A percentile compares a stretch with the other conserved stretches of the same genome.
Evolutionary conservation across 2,888 invertebrate species (phyloP).

Genomic region (Morpho helenor): DNA sequence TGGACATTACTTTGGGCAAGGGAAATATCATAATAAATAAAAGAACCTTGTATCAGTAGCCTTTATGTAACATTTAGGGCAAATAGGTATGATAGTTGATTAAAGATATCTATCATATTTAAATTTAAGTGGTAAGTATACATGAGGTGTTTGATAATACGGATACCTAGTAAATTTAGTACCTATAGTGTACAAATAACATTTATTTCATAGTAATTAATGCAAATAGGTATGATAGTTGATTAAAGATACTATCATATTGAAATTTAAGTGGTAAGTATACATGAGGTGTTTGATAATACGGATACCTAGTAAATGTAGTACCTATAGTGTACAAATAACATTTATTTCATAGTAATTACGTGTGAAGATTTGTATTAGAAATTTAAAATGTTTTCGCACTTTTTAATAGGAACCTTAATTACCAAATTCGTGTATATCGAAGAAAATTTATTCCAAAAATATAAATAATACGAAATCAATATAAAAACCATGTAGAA

Average conservation of each 20-base stretch:
- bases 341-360: constrained; percentile 3
- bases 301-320: constrained; percentile 3
- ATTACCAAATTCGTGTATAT: constrained; percentile 69
- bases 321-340: constrained; percentile 9
- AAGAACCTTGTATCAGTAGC: constrained; percentile 8
- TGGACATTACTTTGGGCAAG: not conserved
- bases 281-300: constrained; percentile 10
- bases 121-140: constrained; percentile 10
- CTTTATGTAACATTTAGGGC: constrained; percentile 14
- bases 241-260: constrained; percentile 6
- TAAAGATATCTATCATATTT: constrained; percentile 1
- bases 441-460: constrained; percentile 76
- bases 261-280: constrained; percentile 9
- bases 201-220: constrained; percentile 3
- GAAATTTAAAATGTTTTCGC: constrained; percentile 22
- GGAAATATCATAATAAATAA: constrained; percentile 5
- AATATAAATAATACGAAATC: constrained; percentile 73
- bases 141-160: constrained; percentile 7
- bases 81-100: constrained; percentile 9
- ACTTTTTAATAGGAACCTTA: constrained; percentile 65
- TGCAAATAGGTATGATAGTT: constrained; percentile 6
- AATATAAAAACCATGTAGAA: constrained; percentile 75
- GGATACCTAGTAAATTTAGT: constrained; percentile 6
- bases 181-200: constrained; percentile 7
- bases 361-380: constrained; percentile 11